phyloP scores from a whole-genome alignment of 1,140 invertebrate genomes.

The Drosophila prosaltans region DNA sequence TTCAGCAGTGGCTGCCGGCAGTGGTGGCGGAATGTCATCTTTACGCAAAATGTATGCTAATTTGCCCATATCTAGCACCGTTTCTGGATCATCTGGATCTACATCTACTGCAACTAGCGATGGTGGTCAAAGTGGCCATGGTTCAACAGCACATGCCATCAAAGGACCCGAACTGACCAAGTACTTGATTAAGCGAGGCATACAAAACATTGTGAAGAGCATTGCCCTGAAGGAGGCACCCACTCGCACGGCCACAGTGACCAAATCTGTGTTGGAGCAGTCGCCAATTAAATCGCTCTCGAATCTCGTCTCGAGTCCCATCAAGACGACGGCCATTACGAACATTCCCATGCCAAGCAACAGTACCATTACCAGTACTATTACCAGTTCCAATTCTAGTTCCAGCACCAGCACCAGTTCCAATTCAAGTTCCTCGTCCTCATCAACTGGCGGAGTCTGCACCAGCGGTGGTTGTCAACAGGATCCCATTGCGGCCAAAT shows the following conservation, averaged over 20 bases:
- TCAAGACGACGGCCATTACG: conserved; percentile 83
- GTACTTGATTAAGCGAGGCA: conserved; percentile 84
- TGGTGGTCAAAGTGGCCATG: conserved; percentile 2
- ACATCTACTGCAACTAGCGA: conserved; percentile 47
- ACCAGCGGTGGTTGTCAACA: conserved; percentile 65
- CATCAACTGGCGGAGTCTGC: conserved; percentile 29
- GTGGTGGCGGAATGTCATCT: conserved; percentile 35
- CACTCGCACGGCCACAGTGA: conserved; percentile 2
- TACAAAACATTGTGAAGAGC: conserved; percentile 84
- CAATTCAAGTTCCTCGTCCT: conserved; percentile 20
- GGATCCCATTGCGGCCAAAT: conserved; percentile 83
- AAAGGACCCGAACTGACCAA: conserved; percentile 73
- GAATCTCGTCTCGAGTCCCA: conserved; percentile 86
- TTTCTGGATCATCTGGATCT: conserved; percentile 2
- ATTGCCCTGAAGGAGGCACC: conserved; percentile 56
- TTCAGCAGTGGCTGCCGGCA: conserved; percentile 54
- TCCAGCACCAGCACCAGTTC: conserved; percentile 14
- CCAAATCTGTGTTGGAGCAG: conserved; percentile 82
- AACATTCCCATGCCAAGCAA: conserved; percentile 74
- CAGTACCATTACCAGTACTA: not conserved
- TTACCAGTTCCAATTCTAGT: not conserved
- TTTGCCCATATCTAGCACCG: conserved; percentile 3
- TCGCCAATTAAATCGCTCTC: conserved; percentile 86
- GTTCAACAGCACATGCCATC: conserved; percentile 9
- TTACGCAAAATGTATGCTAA: conserved; percentile 43